These are phyloP conservation scores for Acanthiza pusilla DNA, from an alignment of 2,797 vertebrate genomes.

Conservation along the genomic window DNA sequence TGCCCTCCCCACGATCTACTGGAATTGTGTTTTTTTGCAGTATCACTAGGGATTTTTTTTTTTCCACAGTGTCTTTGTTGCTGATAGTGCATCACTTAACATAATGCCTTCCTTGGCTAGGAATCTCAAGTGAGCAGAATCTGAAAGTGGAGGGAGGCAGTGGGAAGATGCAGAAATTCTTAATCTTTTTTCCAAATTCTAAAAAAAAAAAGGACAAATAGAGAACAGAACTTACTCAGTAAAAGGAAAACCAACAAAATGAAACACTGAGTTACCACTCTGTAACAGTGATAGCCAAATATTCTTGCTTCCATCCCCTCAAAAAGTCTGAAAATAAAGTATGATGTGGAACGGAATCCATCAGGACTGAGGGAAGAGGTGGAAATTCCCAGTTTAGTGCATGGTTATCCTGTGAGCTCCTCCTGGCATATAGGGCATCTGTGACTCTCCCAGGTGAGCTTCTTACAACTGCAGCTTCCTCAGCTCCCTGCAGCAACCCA, in stretches of 20 bases:
- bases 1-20: neutral
- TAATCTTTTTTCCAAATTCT: neutral
- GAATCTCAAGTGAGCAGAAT: neutral
- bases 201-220: neutral
- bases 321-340: neutral
- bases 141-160: neutral
- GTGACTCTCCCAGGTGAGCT: neutral
- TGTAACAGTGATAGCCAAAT: neutral
- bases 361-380: neutral
- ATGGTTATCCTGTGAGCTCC: neutral
- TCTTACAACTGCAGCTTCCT: neutral
- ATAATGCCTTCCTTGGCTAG: conserved; percentile 15
- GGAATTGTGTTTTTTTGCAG: neutral
- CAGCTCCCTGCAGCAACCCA: neutral
- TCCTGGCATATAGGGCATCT: neutral
- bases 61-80: neutral
- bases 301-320: neutral
- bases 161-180: neutral
- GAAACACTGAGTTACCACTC: neutral
- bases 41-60: neutral
- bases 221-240: neutral
- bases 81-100: conserved; percentile 21
- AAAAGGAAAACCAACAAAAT: neutral
- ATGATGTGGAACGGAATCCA: neutral
- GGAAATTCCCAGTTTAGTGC: neutral